A percentile compares a stretch with the other conserved stretches of the same genome.
These are phyloP conservation scores for Amazona ochrocephala DNA, from an alignment of 2,797 vertebrate species.

Conservation along the genomic window DNA sequence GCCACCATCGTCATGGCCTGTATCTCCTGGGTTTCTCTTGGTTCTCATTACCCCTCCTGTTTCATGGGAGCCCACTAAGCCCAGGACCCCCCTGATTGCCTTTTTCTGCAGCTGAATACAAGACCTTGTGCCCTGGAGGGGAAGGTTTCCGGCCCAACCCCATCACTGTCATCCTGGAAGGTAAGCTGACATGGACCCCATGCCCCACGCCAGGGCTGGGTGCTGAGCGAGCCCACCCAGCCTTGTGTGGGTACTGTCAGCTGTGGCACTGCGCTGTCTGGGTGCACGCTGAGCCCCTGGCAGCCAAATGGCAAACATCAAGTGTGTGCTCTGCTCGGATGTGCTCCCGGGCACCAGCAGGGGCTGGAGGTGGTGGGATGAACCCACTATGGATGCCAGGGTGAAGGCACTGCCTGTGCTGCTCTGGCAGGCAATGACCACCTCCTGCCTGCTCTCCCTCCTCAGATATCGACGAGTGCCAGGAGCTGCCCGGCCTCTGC, in stretches of 20 bases:
- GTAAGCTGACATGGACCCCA: constrained; percentile 56
- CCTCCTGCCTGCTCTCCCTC: background rate
- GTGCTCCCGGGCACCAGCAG: fast-evolving
- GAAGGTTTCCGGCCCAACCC: constrained; percentile 94
- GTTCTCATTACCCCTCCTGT: background rate
- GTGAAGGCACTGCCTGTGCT: background rate
- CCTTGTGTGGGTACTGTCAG: background rate
- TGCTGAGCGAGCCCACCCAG: background rate
- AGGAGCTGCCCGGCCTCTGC: constrained; percentile 92
- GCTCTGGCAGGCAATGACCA: background rate
- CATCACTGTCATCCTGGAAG: constrained; percentile 93
- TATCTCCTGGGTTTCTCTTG: background rate
- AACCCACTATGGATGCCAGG: fast-evolving
- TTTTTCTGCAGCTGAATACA: constrained; percentile 87
- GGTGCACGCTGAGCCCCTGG: background rate
- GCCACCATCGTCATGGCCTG: background rate
- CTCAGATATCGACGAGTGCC: constrained; percentile 93
- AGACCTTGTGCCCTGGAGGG: constrained; percentile 93
- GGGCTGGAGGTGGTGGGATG: background rate
- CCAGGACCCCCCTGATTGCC: background rate
- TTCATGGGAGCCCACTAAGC: background rate
- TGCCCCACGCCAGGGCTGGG: too few species aligned
- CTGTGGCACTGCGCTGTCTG: fast-evolving
- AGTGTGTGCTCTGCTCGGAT: fast-evolving
- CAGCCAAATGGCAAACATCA: fast-evolving